Evolutionary conservation across 2,113 vertebrate genomes (phyloP).

Genomic region (Pterocles orientalis): DNA sequence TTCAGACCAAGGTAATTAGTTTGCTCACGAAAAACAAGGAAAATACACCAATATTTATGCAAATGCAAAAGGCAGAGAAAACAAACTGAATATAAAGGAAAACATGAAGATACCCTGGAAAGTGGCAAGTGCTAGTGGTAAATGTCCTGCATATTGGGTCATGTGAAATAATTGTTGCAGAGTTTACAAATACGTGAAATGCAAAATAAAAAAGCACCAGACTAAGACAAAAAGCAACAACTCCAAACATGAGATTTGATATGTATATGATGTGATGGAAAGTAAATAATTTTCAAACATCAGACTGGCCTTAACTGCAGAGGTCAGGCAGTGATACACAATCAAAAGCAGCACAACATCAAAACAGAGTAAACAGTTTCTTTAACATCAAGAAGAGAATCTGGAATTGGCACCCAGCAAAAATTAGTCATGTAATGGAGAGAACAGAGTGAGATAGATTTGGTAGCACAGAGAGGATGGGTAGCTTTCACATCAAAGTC

Average conservation of each 20-base stretch:
- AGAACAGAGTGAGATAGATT: not conserved
- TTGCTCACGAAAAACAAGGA: not conserved
- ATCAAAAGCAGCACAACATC: not conserved
- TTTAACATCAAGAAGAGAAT: not conserved
- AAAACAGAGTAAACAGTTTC: not conserved
- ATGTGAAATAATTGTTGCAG: not conserved
- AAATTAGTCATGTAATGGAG: not conserved
- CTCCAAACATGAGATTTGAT: not conserved
- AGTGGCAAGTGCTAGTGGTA: not conserved
- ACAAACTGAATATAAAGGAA: not conserved
- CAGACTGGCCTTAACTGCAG: not conserved
- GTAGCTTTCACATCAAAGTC: not conserved
- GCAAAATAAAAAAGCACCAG: not conserved
- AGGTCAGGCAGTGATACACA: not conserved
- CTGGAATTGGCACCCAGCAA: not conserved
- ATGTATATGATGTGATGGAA: not conserved
- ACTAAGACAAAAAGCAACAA: not conserved
- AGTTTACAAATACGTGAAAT: not conserved
- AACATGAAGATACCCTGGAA: not conserved
- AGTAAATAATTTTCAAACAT: not conserved
- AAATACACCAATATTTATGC: not conserved
- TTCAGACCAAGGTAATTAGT: not conserved
- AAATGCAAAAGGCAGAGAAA: not conserved
- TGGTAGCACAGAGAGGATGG: not conserved
- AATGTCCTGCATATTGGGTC: not conserved